A percentile compares a stretch with the other conserved stretches of the same genome.
phyloP scores from a whole-genome alignment of 2,113 vertebrate genomes.

The Anolis sagrei region DNA sequence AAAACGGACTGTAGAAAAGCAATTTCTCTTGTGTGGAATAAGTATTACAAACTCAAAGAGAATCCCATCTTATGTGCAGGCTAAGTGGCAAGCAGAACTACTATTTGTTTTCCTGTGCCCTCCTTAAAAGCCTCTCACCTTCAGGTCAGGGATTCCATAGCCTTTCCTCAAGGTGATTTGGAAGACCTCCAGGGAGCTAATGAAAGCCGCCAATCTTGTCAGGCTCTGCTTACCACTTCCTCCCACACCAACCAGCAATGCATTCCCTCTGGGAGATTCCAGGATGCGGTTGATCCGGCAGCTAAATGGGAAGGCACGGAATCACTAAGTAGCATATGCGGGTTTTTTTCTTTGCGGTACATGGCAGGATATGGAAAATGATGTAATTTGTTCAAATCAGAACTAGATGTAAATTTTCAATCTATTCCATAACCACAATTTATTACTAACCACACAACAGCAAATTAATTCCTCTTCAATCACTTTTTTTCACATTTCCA shows the following conservation, averaged over 20 bases:
- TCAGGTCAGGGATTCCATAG: constrained; percentile 89
- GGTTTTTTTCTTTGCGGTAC: background rate
- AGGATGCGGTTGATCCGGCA: constrained; percentile 93
- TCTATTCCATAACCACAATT: background rate
- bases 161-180: constrained; percentile 93
- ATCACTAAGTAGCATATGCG: constrained; percentile 14
- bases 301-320: constrained; percentile 67
- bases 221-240: constrained; percentile 97
- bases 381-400: constrained; percentile 21
- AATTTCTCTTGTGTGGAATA: background rate
- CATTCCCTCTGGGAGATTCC: constrained; percentile 89
- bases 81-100: background rate
- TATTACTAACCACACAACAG: background rate
- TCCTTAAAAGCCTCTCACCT: constrained; percentile 74
- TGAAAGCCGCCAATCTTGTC: constrained; percentile 94
- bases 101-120: background rate
- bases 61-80: background rate
- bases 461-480: background rate
- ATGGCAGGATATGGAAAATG: constrained; percentile 35
- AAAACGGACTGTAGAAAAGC: background rate
- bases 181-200: constrained; percentile 92
- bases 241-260: constrained; percentile 91
- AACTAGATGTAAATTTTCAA: background rate
- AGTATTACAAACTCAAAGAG: fast-evolving
- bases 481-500: background rate